Evolutionary conservation across 2,113 vertebrate species (phyloP).

Genomic region (Ia io): DNA sequence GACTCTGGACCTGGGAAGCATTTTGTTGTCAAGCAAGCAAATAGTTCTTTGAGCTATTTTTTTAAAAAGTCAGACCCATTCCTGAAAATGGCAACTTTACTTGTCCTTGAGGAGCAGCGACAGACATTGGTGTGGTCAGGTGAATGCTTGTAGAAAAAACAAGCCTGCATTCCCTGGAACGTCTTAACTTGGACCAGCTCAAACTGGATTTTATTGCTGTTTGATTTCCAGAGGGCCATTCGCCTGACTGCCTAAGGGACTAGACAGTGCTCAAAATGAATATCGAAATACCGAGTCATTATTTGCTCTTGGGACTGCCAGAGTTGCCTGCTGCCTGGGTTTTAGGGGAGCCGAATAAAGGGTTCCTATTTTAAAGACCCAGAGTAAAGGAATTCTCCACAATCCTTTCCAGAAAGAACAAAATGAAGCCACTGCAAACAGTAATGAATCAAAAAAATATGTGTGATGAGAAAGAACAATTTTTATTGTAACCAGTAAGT

Average conservation of each 20-base stretch:
- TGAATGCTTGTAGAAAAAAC: constrained; percentile 44
- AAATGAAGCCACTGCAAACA: constrained; percentile 8
- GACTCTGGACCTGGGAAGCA: background rate
- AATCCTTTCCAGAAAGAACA: constrained; percentile 11
- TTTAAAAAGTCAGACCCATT: background rate
- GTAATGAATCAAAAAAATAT: background rate
- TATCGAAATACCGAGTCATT: constrained; percentile 51
- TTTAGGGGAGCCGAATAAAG: background rate
- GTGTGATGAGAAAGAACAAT: background rate
- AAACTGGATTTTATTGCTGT: constrained; percentile 45
- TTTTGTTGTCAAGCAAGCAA: constrained; percentile 22
- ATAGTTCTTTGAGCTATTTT: background rate
- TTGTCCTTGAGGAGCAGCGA: constrained; percentile 19
- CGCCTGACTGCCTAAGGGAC: constrained; percentile 17
- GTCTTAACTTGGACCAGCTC: constrained; percentile 50
- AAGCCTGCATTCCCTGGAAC: constrained; percentile 10
- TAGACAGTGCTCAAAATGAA: constrained; percentile 53
- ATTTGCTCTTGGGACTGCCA: constrained; percentile 59
- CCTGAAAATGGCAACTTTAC: background rate
- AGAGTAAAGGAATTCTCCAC: background rate
- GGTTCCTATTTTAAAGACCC: constrained; percentile 41
- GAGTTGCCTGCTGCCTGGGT: constrained; percentile 40
- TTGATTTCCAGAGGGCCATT: constrained; percentile 51
- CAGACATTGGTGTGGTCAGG: constrained; percentile 24
- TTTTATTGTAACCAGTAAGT: background rate